These are phyloP conservation scores for Anguilla megastoma DNA, from an alignment of 2,797 vertebrate genomes.

Conservation along the genomic window DNA sequence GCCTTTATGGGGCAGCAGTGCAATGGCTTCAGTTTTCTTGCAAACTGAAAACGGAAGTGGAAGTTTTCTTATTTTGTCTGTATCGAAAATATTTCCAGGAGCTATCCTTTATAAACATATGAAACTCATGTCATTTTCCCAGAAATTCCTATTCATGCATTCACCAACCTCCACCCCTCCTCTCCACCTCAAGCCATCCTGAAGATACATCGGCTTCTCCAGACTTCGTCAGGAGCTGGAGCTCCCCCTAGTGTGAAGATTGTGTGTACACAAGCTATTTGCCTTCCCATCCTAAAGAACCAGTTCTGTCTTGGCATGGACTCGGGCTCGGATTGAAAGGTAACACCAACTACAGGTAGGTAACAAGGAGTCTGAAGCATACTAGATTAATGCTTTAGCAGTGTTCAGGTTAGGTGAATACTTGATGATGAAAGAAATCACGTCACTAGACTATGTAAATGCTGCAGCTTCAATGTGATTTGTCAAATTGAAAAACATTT, in stretches of 20 bases:
- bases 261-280: background rate
- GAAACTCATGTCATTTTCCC: background rate
- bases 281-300: background rate
- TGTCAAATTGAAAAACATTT: background rate
- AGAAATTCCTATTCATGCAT: conserved; percentile 9
- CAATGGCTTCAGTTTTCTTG: background rate
- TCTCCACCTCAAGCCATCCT: background rate
- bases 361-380: too few species aligned
- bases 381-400: background rate
- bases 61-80: background rate
- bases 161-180: background rate
- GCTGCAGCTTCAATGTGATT: background rate
- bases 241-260: conserved; percentile 35
- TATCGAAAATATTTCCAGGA: background rate
- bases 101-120: conserved; percentile 14
- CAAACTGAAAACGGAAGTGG: background rate
- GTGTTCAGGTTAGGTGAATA: background rate
- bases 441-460: background rate
- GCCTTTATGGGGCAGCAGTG: background rate
- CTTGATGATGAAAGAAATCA: background rate
- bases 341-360: background rate
- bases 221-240: conserved; percentile 14
- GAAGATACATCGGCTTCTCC: background rate
- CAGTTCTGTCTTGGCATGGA: background rate
- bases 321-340: background rate